Base-by-base conservation (phyloP, 2,113 vertebrate genomes). In the Nyctereutes procyonoides region DNA sequence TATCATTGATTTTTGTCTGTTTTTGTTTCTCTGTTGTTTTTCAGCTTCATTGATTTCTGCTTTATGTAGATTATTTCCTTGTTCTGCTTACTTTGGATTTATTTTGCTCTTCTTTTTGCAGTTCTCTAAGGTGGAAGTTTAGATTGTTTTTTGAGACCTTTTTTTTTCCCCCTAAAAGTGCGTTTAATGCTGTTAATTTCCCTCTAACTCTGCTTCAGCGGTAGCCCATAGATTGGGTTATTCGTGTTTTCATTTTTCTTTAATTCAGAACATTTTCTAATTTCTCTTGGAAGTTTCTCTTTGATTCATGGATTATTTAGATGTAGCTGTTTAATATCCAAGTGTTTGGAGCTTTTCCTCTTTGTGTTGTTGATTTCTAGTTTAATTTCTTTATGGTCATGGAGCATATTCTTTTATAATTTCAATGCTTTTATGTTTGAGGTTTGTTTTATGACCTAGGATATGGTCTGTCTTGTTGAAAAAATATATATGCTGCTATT, bases 251-350 rank as follows among this genome's bases (percentile, higher is more conserved):
- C 48, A 26, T 63, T 92, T 97, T 93, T 74, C 22, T 76, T 77
- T 30, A 48, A 16, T 92, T 94, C 28, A 84, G 26, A 92, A 56
- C 93, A 85, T 73, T 95, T 95, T 74, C 55, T 81, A 77, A 85
- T 83, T 95, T 91, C 16, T 13, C n/a, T 91, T 87, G 17, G 43
- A 90, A 88, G 60, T 93, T 88, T 93, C 55, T 94, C 76, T 82
- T 97, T 87, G 65, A 90, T 71, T 97, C 76, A 48, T 88, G 69
- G 73, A 79, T 96, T 96, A 60, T 53, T 93, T 90, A 94, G 38
- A 88, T 84, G 6, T 85, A 73, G 63, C 26, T 92, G 30, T 82
- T 32, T 82, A 73, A 51, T 67, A 85, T 80, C 63, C 73, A 95
- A 81, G 20, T 74, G 22, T 90, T 96, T 69, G 56, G 71, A 94